Percentiles rank a stretch among this genome's conserved stretches.
phyloP scores from a whole-genome alignment of 2,888 invertebrate species.

The Spilosoma lubricipeda region DNA sequence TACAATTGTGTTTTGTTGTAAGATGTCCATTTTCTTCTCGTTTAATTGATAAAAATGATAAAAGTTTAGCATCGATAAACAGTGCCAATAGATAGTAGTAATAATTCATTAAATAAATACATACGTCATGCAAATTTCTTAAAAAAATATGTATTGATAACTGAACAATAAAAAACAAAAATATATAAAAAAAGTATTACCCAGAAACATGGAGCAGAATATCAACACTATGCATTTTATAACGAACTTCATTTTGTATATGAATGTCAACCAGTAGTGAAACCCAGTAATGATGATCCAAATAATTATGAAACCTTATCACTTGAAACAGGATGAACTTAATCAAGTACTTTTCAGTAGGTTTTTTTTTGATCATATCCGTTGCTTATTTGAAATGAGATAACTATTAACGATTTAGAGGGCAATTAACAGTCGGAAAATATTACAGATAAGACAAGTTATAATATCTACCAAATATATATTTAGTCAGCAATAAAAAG shows the following conservation, averaged over 20 bases:
- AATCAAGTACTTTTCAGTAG: neutral
- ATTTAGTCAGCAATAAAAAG: too few relatives aligned
- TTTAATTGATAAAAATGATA: too few relatives aligned
- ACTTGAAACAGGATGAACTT: neutral
- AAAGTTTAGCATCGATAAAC: too few relatives aligned
- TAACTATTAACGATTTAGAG: too few relatives aligned
- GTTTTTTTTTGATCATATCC: neutral
- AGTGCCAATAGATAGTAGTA: neutral
- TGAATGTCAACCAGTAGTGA: neutral
- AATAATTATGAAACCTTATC: neutral
- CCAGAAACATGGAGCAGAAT: neutral
- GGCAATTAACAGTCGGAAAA: too few relatives aligned
- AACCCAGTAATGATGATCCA: neutral
- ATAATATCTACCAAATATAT: too few relatives aligned
- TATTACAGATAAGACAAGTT: too few relatives aligned
- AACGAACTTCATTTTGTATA: slow-evolving; percentile 3
- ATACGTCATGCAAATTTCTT: too few relatives aligned
- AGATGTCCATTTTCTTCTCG: neutral
- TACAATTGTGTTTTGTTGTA: too few relatives aligned
- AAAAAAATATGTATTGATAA: neutral
- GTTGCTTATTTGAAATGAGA: too few relatives aligned
- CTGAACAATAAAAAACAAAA: neutral
- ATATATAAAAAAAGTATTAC: neutral
- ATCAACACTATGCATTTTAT: neutral
- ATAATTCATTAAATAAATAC: neutral